A percentile compares a stretch with the other conserved stretches of the same genome.
Evolutionary conservation across 2,113 vertebrate species (phyloP).

Genomic region (Oncorhynchus masou): DNA sequence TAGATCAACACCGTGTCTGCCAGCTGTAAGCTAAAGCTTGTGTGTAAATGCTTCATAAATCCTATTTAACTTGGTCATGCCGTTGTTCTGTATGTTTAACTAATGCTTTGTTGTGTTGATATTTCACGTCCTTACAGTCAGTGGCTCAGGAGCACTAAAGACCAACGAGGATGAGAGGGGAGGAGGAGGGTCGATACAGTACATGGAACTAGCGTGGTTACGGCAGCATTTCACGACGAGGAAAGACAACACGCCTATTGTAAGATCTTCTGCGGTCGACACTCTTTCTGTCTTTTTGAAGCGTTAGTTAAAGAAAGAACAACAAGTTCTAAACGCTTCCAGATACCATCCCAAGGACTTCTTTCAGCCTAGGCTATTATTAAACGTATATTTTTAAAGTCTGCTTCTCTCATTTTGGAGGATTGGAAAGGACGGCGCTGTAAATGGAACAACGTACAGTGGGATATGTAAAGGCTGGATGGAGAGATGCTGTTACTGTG

Average conservation of each 20-base stretch:
- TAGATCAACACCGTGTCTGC: slow-evolving; percentile 23
- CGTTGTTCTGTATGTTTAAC: neutral
- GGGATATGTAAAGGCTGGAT: slow-evolving; percentile 36
- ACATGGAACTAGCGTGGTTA: neutral
- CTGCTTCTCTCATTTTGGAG: slow-evolving; percentile 20
- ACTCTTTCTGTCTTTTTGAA: slow-evolving; percentile 74
- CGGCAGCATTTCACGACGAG: neutral
- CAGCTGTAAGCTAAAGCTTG: slow-evolving; percentile 11
- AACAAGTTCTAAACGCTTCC: slow-evolving; percentile 76
- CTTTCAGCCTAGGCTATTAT: slow-evolving; percentile 38
- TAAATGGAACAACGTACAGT: slow-evolving; percentile 53
- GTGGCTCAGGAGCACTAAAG: neutral
- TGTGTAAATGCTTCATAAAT: slow-evolving; percentile 1
- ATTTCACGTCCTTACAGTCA: neutral
- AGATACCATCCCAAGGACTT: slow-evolving; percentile 64
- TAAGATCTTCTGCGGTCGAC: slow-evolving; percentile 71
- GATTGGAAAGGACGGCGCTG: slow-evolving; percentile 42
- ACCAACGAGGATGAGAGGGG: neutral
- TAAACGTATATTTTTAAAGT: slow-evolving; percentile 15
- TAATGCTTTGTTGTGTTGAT: neutral
- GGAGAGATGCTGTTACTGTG: slow-evolving; percentile 38
- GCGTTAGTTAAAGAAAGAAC: slow-evolving; percentile 74
- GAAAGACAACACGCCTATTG: neutral
- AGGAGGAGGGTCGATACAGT: neutral
- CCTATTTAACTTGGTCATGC: neutral